Percentiles rank a stretch among this genome's conserved stretches.
Evolutionary conservation across 2,113 vertebrate species (phyloP).

Genomic region (Craseonycteris thonglongyai): DNA sequence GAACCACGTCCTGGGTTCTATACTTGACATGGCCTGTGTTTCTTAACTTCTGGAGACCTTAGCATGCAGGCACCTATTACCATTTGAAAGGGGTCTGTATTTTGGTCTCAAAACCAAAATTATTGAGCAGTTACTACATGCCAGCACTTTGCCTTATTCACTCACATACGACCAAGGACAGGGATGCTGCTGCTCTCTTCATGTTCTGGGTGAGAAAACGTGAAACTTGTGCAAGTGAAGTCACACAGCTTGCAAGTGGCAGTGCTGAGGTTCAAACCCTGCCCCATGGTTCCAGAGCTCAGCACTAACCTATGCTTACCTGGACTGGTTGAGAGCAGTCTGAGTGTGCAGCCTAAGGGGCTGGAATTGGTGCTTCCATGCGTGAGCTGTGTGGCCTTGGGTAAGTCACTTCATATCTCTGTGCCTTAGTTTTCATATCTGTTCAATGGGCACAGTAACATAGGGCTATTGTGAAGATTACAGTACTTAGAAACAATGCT

Average conservation of each 20-base stretch:
- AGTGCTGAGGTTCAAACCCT: background rate
- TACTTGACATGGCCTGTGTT: too few relatives aligned
- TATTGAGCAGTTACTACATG: accelerated
- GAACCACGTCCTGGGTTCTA: background rate
- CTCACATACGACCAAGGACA: accelerated
- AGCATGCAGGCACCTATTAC: background rate
- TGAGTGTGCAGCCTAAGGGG: background rate
- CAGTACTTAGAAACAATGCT: background rate
- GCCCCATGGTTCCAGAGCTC: background rate
- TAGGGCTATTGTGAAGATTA: background rate
- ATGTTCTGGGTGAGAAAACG: background rate
- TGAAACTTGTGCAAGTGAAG: background rate
- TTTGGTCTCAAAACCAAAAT: background rate
- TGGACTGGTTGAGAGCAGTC: background rate
- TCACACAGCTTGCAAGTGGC: background rate
- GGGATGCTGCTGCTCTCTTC: background rate
- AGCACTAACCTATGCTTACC: too few relatives aligned
- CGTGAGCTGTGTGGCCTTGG: background rate
- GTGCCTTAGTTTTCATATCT: background rate
- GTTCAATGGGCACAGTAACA: background rate
- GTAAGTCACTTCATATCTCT: background rate
- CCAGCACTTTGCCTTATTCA: background rate
- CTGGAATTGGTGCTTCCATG: background rate
- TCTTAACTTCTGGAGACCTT: background rate
- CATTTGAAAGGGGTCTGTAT: background rate